phyloP scores from a whole-genome alignment of 2,797 vertebrate species.

The Dipus sagitta region DNA sequence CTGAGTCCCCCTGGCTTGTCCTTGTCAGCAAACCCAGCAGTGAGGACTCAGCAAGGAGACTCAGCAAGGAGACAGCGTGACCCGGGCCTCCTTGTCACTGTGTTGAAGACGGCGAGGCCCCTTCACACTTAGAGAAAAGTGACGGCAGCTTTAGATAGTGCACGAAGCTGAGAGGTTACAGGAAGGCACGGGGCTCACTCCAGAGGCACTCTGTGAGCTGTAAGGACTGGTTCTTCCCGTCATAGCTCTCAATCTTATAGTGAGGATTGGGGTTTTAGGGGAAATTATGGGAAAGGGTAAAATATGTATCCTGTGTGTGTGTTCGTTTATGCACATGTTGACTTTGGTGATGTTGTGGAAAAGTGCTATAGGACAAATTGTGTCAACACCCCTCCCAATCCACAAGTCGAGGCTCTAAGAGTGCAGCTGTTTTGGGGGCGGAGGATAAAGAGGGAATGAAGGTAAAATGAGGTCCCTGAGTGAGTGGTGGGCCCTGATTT shows the following conservation, averaged over 20 bases:
- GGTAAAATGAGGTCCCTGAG: not conserved
- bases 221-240: not conserved
- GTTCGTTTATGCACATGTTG: not conserved
- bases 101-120: not conserved
- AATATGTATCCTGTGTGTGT: not conserved
- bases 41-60: not conserved
- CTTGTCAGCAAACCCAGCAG: not conserved
- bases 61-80: not conserved
- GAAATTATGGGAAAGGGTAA: not conserved
- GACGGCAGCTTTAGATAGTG: rapidly evolving
- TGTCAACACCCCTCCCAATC: not conserved
- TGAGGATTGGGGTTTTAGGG: not conserved
- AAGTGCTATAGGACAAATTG: not conserved
- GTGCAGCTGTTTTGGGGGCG: not conserved
- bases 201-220: not conserved
- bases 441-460: not conserved
- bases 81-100: not conserved
- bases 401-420: not conserved
- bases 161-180: not conserved
- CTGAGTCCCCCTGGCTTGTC: not conserved
- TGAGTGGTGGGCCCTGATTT: not conserved
- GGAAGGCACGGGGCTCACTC: not conserved
- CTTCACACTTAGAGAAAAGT: not conserved
- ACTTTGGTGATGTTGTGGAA: not conserved
- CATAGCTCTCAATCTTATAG: not conserved